Base-by-base conservation (phyloP, 1,140 invertebrate genomes). In the Chrysopa pallens region DNA sequence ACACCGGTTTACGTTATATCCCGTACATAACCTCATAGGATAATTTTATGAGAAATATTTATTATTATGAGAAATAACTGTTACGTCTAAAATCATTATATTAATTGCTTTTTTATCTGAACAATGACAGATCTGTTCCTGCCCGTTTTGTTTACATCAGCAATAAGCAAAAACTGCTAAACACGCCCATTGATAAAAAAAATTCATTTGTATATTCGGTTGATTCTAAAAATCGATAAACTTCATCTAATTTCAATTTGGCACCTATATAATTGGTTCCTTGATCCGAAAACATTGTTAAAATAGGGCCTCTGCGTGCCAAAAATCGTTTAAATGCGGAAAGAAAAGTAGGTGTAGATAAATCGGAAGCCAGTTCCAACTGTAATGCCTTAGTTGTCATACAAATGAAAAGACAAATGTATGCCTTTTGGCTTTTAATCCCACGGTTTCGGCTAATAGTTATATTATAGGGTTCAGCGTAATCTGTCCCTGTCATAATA, bases 181-280 rank as follows among this genome's bases (percentile, higher is more conserved):
- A n/a, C n/a, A n/a, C n/a, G n/a, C n/a, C n/a, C n/a, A n/a, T n/a
- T n/a, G n/a, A n/a, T n/a, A n/a, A n/a, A n/a, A n/a, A n/a, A n/a
- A 23, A 23, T 3, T 3, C 17, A 5, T 23, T 23, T 23, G 17
- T 23, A 23, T 23, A 5, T 23, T 23, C 17, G 17, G 17, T 23
- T 23, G 17, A 23, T 23, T 23, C 17, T 23, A 23, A 23, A 23
- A 23, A 23, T 23, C 17, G 2, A 23, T 23, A 23, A 23, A 23
- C 5, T 23, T 23, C 17, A 5, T 23, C 17, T 23, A 23, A 23
- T 23, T 23, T 23, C 17, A 5, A 23, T 17, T 45, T 48, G 8
- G 51, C 49, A n/a, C 52, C 47, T 4, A 46, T 45, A 38, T 60
- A 57, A n/a, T 51, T 54, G n/a, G 42, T 51, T 0, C 51, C 57